Conservation (phyloP, 2,113 vertebrate species). For the Melanocharis versteri region DNA sequence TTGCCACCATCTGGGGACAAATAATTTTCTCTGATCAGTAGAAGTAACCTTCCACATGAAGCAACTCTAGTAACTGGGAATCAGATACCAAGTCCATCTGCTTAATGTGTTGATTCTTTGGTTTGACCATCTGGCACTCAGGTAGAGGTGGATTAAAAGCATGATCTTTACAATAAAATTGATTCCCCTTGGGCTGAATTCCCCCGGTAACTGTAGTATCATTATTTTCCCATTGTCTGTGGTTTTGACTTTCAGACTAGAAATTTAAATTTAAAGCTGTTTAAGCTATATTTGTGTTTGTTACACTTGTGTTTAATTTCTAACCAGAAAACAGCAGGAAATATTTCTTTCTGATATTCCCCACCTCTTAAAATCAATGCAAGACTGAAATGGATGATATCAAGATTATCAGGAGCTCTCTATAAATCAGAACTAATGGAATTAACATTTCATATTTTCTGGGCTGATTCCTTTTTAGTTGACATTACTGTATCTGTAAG, state of each 20-base stretch:
- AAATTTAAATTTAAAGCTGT: background rate
- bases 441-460: background rate
- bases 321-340: background rate
- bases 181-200: background rate
- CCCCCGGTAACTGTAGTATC: background rate
- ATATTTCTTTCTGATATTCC: background rate
- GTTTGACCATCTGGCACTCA: slow-evolving; percentile 55
- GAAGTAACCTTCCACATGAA: background rate
- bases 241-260: background rate
- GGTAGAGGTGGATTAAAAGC: slow-evolving; percentile 36
- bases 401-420: background rate
- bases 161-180: slow-evolving; percentile 1
- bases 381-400: background rate
- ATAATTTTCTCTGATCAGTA: slow-evolving; percentile 1
- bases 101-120: slow-evolving; percentile 26
- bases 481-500: background rate
- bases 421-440: background rate
- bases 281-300: background rate
- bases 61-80: slow-evolving; percentile 27
- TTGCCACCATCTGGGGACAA: slow-evolving; percentile 42
- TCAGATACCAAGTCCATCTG: slow-evolving; percentile 50
- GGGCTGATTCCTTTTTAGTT: background rate
- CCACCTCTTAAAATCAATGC: background rate
- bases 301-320: background rate
- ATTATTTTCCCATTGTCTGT: background rate